Evolutionary conservation across 2,888 invertebrate genomes (phyloP).

Genomic region (Crepidodera aurea): DNA sequence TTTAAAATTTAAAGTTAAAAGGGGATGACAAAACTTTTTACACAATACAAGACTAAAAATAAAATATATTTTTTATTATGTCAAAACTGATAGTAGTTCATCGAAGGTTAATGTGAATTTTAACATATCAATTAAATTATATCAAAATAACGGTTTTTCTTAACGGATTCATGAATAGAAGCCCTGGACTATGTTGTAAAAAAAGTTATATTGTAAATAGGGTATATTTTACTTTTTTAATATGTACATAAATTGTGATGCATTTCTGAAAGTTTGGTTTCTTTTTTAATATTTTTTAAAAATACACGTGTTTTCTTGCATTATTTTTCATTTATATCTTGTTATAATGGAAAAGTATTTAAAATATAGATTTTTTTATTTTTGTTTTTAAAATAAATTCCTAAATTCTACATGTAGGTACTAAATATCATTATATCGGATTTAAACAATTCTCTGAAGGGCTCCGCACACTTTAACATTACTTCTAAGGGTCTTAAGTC

Average conservation of each 20-base stretch:
- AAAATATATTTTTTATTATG: too few relatives aligned
- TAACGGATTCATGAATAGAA: not conserved
- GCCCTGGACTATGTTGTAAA: constrained; percentile 18
- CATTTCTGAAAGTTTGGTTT: constrained; percentile 39
- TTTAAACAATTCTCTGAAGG: not conserved
- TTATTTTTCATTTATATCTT: constrained; percentile 35
- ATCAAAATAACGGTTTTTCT: too few relatives aligned
- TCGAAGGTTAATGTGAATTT: too few relatives aligned
- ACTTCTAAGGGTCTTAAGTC: too few relatives aligned
- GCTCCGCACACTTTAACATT: not conserved
- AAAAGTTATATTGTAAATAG: constrained; percentile 35
- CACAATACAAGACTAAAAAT: too few relatives aligned
- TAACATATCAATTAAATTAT: too few relatives aligned
- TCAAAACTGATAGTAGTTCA: too few relatives aligned
- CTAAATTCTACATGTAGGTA: constrained; percentile 1
- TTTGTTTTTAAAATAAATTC: constrained; percentile 12
- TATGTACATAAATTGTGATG: constrained; percentile 41
- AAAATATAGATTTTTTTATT: constrained; percentile 30
- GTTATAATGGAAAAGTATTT: constrained; percentile 26
- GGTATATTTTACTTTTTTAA: constrained; percentile 33
- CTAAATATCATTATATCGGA: constrained; percentile 1
- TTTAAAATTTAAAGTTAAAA: too few relatives aligned
- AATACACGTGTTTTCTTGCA: constrained; percentile 29
- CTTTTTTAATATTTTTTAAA: constrained; percentile 31
- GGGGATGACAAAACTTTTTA: too few relatives aligned